Evolutionary conservation across 2,797 vertebrate genomes (phyloP).

Genomic region (Bucorvus abyssinicus): DNA sequence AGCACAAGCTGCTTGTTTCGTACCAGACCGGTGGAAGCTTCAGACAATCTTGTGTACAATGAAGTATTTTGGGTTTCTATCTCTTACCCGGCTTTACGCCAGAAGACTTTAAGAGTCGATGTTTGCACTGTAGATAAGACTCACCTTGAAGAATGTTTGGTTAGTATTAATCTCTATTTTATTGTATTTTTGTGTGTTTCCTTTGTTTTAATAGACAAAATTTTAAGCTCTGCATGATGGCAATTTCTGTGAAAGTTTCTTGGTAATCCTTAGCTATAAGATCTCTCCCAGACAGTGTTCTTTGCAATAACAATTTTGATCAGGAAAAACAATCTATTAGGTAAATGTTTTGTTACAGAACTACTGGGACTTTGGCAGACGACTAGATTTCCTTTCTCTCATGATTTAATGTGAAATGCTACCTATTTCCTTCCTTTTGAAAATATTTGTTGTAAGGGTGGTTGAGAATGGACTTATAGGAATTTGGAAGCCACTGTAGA

Average conservation of each 20-base stretch:
- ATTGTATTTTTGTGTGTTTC: background rate
- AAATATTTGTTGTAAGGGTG: background rate
- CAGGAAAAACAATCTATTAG: background rate
- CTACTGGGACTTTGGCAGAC: background rate
- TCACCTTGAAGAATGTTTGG: conserved; percentile 89
- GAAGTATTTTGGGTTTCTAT: conserved; percentile 89
- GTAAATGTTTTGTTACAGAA: background rate
- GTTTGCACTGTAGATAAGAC: conserved; percentile 83
- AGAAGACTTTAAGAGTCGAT: conserved; percentile 93
- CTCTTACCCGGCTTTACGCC: conserved; percentile 84
- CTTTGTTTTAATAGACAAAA: background rate
- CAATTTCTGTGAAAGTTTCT: background rate
- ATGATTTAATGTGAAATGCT: background rate
- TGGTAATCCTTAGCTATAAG: background rate
- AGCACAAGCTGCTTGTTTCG: conserved; percentile 89
- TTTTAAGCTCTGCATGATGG: background rate
- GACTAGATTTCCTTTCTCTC: background rate
- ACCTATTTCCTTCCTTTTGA: background rate
- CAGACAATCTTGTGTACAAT: conserved; percentile 81
- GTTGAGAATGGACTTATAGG: background rate
- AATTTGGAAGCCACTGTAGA: background rate
- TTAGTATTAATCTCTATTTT: conserved; percentile 66
- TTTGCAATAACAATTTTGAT: background rate
- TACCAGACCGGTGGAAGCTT: conserved; percentile 76
- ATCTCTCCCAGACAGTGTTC: background rate